phyloP scores from a whole-genome alignment of 2,888 invertebrate genomes.

The Philaethria dido region DNA sequence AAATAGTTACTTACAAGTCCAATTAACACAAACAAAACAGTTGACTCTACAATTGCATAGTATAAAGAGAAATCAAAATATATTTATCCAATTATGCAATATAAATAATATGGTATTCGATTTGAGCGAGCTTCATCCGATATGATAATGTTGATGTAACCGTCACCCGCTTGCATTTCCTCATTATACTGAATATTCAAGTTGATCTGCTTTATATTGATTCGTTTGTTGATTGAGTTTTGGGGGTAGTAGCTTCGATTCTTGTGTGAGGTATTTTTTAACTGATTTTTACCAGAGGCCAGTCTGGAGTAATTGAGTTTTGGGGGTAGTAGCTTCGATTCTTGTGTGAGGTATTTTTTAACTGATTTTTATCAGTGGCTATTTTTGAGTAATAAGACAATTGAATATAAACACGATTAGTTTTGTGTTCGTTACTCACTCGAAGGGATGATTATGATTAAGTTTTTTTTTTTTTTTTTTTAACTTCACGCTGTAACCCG shows the following conservation, averaged over 20 bases:
- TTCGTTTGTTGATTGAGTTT: background rate
- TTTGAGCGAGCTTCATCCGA: background rate
- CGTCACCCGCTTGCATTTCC: constrained; percentile 3
- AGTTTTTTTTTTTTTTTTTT: no score
- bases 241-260: background rate
- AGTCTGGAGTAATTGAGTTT: no score
- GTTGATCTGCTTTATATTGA: background rate
- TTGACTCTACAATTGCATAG: background rate
- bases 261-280: no score
- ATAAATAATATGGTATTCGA: constrained; percentile 16
- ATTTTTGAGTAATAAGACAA: no score
- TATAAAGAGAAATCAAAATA: background rate
- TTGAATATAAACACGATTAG: no score
- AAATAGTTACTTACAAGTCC: background rate
- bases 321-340: no score
- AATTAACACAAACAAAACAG: background rate
- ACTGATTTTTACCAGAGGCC: no score
- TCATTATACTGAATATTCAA: constrained; percentile 2
- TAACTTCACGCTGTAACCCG: no score
- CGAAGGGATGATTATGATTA: no score
- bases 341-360: no score
- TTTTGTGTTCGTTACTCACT: no score
- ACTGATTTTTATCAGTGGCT: no score
- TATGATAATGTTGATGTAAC: constrained; percentile 13
- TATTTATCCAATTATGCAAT: constrained; percentile 12